Conservation (phyloP, 2,888 invertebrate species). For the Tanytarsus gracilentus region DNA sequence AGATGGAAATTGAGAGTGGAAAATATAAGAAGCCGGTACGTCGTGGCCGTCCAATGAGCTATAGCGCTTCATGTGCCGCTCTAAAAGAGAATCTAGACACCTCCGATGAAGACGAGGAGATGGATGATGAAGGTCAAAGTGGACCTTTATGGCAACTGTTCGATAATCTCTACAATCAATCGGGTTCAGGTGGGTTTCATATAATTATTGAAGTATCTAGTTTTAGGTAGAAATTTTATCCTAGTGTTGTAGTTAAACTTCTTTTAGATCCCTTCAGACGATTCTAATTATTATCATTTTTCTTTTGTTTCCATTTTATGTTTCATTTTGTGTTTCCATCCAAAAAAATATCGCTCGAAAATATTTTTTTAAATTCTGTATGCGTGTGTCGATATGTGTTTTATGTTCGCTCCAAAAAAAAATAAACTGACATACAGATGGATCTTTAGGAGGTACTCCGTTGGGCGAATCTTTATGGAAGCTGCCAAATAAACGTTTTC, state of each 20-base stretch:
- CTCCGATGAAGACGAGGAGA: constrained; percentile 53
- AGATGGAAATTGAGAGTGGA: constrained; percentile 64
- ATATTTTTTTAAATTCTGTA: constrained; percentile 28
- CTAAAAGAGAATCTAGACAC: constrained; percentile 54
- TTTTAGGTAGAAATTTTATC: too few species aligned
- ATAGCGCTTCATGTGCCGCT: constrained; percentile 34
- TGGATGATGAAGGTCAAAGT: constrained; percentile 48
- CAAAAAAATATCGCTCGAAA: not conserved
- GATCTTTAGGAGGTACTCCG: constrained; percentile 62
- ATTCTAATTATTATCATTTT: constrained; percentile 23
- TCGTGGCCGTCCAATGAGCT: constrained; percentile 54
- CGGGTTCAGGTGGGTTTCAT: constrained; percentile 43
- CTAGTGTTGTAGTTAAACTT: not conserved
- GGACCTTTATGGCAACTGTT: constrained; percentile 88
- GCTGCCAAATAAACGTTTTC: constrained; percentile 79
- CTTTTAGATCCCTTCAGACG: not conserved
- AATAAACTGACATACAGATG: constrained; percentile 41
- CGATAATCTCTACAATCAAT: constrained; percentile 64
- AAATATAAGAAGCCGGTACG: constrained; percentile 51
- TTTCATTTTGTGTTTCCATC: constrained; percentile 29
- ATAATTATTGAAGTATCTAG: not conserved
- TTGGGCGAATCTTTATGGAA: constrained; percentile 89
- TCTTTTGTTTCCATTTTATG: constrained; percentile 31
- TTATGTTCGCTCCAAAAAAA: constrained; percentile 28
- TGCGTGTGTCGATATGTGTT: constrained; percentile 31